phyloP scores from a whole-genome alignment of 2,888 invertebrate genomes.

The Chalcis sispes region DNA sequence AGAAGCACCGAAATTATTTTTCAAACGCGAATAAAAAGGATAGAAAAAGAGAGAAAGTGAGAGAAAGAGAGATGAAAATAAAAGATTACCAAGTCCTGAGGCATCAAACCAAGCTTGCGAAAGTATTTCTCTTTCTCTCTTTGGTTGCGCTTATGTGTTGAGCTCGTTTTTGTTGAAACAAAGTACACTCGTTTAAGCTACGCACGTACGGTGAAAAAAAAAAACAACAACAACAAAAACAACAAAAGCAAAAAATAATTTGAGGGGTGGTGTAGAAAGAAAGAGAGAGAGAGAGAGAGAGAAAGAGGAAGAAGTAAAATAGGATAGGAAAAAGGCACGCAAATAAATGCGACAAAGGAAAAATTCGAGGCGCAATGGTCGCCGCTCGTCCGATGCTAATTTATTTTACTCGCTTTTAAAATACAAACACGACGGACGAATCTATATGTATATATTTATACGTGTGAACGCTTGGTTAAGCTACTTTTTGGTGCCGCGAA shows the following conservation, averaged over 20 bases:
- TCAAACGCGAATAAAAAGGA: neutral
- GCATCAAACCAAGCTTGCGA: neutral
- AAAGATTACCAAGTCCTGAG: neutral
- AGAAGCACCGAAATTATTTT: neutral
- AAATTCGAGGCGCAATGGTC: too few species aligned
- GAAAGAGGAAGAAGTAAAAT: too few species aligned
- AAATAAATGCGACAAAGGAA: conserved; percentile 8
- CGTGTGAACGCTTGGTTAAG: too few species aligned
- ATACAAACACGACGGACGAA: conserved; percentile 23
- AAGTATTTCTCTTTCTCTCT: neutral
- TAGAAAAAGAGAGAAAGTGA: too few species aligned
- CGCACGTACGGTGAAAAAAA: too few species aligned
- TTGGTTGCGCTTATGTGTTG: neutral
- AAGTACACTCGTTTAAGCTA: neutral
- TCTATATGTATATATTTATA: conserved; percentile 9
- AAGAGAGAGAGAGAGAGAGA: too few species aligned
- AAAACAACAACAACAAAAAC: neutral
- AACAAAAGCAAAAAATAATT: conserved; percentile 7
- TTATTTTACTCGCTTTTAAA: conserved; percentile 33
- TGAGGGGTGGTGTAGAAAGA: neutral
- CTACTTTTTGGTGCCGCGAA: too few species aligned
- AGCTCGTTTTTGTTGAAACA: neutral
- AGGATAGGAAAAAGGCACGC: too few species aligned
- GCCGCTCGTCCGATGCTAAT: conserved; percentile 27
- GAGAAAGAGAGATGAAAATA: too few species aligned